Conservation (phyloP, 2,113 vertebrate genomes). For the Dipodomys merriami region DNA sequence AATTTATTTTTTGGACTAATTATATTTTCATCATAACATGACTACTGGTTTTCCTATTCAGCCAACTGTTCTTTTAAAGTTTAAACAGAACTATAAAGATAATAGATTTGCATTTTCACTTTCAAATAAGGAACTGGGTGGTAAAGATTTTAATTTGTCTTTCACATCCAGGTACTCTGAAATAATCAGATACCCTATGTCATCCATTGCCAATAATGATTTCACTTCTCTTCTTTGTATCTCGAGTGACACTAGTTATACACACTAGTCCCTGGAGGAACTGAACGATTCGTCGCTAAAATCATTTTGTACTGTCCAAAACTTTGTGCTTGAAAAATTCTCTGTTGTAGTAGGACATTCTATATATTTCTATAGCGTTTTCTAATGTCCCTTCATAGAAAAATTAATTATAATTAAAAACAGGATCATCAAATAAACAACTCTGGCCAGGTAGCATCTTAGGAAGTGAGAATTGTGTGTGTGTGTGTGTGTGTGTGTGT, state of each 20-base stretch:
- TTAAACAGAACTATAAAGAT: neutral
- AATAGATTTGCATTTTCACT: conserved; percentile 1
- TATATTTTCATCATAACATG: conserved; percentile 53
- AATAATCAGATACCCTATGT: neutral
- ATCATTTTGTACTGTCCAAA: neutral
- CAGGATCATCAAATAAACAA: neutral
- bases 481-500: no score
- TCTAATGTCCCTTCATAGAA: neutral
- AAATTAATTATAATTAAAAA: conserved; percentile 25
- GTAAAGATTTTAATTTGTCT: neutral
- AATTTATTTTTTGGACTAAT: conserved; percentile 17
- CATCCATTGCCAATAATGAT: neutral
- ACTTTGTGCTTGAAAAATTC: neutral
- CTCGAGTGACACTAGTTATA: neutral
- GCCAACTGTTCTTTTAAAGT: neutral
- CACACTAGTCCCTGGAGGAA: neutral
- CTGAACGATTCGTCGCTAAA: neutral
- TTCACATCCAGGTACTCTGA: neutral
- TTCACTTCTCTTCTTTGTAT: neutral
- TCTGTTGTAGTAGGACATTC: neutral
- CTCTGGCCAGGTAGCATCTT: neutral
- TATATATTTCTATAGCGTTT: neutral
- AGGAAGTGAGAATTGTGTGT: no score
- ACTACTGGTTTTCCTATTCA: conserved; percentile 34
- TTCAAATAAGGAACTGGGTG: neutral